A percentile compares a stretch with the other conserved stretches of the same genome.
Conservation (phyloP, 2,888 invertebrate species). For the Harpagoxenus sublaevis region DNA sequence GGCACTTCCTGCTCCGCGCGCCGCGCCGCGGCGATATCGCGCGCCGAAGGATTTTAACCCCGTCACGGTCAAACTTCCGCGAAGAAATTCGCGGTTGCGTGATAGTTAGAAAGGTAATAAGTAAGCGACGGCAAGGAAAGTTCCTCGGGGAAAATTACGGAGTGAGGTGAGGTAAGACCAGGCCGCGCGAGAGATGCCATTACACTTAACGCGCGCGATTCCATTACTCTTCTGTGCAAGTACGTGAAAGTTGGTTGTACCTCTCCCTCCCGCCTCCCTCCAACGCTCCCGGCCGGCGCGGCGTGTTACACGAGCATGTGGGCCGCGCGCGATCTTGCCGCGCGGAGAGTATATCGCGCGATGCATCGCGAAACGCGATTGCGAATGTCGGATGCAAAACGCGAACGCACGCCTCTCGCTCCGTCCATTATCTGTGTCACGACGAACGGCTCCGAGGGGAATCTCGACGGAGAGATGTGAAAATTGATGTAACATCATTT, state of each 20-base stretch:
- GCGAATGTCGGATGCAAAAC: constrained; percentile 19
- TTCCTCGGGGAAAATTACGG: constrained; percentile 72
- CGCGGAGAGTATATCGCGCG: constrained; percentile 29
- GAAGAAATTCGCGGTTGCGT: constrained; percentile 72
- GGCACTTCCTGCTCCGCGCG: constrained; percentile 32
- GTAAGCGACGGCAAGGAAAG: constrained; percentile 75
- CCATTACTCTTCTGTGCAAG: constrained; percentile 70
- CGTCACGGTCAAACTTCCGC: constrained; percentile 78
- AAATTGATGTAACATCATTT: constrained; percentile 11
- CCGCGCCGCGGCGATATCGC: constrained; percentile 21
- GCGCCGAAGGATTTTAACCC: constrained; percentile 43
- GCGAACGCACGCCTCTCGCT: constrained; percentile 31
- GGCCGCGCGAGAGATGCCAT: constrained; percentile 69
- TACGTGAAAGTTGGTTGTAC: constrained; percentile 71
- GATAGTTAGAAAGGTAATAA: constrained; percentile 75
- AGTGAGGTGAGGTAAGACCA: constrained; percentile 77
- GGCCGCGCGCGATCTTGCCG: constrained; percentile 39
- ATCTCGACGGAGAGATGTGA: neutral
- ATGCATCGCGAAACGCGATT: constrained; percentile 36
- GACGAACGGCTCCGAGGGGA: neutral
- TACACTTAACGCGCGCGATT: constrained; percentile 75
- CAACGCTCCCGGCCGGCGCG: neutral
- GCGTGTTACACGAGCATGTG: constrained; percentile 36
- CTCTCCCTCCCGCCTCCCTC: neutral
- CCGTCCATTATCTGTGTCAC: constrained; percentile 28